These are phyloP conservation scores for Seriola aureovittata DNA, from an alignment of 2,113 vertebrate species.

Conservation along the genomic window DNA sequence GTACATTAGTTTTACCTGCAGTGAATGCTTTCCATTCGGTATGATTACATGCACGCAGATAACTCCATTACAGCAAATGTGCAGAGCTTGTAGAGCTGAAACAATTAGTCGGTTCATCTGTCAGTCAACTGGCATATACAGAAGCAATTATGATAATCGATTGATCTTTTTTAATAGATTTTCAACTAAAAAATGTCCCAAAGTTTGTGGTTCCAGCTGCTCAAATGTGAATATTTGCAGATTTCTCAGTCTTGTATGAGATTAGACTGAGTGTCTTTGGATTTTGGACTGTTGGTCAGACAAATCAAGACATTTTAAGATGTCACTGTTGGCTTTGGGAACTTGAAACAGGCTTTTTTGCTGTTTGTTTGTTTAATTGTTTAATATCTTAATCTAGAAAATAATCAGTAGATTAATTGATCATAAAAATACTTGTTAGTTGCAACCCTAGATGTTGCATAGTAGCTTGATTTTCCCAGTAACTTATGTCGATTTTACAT, in stretches of 20 bases:
- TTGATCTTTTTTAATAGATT: not conserved
- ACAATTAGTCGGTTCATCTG: not conserved
- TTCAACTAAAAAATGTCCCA: not conserved
- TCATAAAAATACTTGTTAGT: not conserved
- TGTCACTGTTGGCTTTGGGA: not conserved
- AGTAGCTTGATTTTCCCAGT: not conserved
- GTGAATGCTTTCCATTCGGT: conserved; percentile 1
- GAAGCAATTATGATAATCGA: not conserved
- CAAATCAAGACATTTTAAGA: not conserved
- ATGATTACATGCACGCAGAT: not conserved
- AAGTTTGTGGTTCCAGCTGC: not conserved
- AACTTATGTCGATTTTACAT: not conserved
- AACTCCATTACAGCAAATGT: not conserved
- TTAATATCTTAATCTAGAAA: not conserved
- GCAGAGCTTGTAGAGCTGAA: not conserved
- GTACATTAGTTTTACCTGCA: conserved; percentile 24
- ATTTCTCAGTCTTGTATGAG: not conserved
- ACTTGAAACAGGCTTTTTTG: not conserved
- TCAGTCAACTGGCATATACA: not conserved
- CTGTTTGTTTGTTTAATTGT: not conserved
- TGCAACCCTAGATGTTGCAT: not conserved
- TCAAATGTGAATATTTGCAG: not conserved
- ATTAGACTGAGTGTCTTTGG: not conserved
- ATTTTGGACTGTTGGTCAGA: not conserved
- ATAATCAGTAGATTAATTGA: not conserved